Base-by-base conservation (phyloP, 2,888 invertebrate species). In the Nycteola revayana region DNA sequence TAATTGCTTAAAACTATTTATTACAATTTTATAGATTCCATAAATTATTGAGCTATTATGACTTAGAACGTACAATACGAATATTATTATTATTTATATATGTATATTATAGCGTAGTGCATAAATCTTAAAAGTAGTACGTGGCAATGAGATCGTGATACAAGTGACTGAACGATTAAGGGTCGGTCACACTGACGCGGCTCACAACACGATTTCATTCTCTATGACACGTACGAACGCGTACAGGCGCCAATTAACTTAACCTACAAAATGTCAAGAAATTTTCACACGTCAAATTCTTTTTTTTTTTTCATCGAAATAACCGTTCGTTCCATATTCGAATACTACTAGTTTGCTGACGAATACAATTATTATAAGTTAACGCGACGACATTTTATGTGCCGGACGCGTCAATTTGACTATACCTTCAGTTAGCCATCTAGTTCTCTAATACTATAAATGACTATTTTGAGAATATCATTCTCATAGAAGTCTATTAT, bases 31-130 rank as follows among this genome's bases (percentile, higher is more conserved):
- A 77, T 74, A 70, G 63, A 71, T 51, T 67, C 59, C 68, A 66
- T 81, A 74, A 73, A 71, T 79, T 78, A 78, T 87, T 88, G 85
- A 87, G 86, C 87, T 86, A 86, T 75, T 60, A 76, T 68, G 74
- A 73, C 74, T 80, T 82, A 59, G 7, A 49, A 48, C 31, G 33
- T 48, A 49, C 46, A 40, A 43, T 55, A 54, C 54, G 57, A 44
- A 53, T 66, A 63, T 62, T 60, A 63, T 62, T 60, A 63, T 57
- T 62, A 64, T 68, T 43, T 49, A 49, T 55, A 50, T 43, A 42
- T 59, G 33, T 59, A 62, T 66, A 54, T 58, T 54, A 65, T 75
- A 77, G 74, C 75, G 65, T 80, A 82, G 84, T 86, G 86, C 83
- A 64, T 70, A 56, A 65, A 67, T 52, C 71, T 79, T 76, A 78